Conservation (phyloP, 2,888 invertebrate species). For the Microplitis manilae region DNA sequence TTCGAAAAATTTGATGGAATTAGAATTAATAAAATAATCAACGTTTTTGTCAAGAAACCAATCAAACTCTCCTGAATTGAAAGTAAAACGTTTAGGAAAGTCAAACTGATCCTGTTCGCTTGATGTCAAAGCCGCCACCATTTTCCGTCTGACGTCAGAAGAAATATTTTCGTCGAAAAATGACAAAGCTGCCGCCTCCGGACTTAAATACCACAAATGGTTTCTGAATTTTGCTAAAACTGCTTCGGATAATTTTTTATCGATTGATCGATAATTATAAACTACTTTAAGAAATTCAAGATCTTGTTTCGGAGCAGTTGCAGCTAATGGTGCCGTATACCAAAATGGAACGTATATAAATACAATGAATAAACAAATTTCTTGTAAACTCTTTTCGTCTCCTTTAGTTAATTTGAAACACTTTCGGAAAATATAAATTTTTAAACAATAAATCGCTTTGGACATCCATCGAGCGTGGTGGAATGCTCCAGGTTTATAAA, state of each 20-base stretch:
- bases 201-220: conserved; percentile 29
- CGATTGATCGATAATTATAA: conserved; percentile 27
- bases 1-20: conserved; percentile 31
- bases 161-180: conserved; percentile 35
- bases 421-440: conserved; percentile 52
- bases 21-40: conserved; percentile 33
- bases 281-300: conserved; percentile 42
- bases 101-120: background rate
- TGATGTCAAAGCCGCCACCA: background rate
- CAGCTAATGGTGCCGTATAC: conserved; percentile 39
- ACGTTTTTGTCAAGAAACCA: conserved; percentile 16
- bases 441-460: conserved; percentile 52
- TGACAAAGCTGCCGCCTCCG: conserved; percentile 39
- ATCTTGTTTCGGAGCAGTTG: conserved; percentile 45
- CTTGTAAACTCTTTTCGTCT: conserved; percentile 33
- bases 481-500: conserved; percentile 46
- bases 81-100: conserved; percentile 4
- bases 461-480: conserved; percentile 49
- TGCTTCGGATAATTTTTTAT: conserved; percentile 17
- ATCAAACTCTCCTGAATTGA: background rate
- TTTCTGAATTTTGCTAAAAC: conserved; percentile 30
- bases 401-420: conserved; percentile 42
- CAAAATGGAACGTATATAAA: conserved; percentile 45
- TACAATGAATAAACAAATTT: conserved; percentile 49
- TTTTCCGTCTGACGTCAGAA: background rate